Evolutionary conservation across 2,113 vertebrate genomes (phyloP).

Genomic region (Corvus cornix): DNA sequence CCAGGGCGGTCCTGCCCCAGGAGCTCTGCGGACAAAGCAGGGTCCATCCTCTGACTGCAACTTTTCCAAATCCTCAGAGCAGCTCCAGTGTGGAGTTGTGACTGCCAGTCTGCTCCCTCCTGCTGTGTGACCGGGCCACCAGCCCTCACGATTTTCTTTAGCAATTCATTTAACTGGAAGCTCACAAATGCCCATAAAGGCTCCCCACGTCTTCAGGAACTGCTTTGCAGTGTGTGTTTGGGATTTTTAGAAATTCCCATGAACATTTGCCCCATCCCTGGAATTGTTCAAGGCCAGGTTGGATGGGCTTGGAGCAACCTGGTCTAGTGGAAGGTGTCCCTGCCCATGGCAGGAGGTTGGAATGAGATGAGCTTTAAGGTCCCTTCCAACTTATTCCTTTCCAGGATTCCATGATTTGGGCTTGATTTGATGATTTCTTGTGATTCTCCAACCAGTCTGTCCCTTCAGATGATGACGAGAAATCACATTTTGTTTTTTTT

Average conservation of each 20-base stretch:
- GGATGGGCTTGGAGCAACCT: background rate
- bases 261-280: background rate
- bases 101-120: background rate
- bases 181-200: background rate
- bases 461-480: background rate
- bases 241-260: background rate
- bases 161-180: background rate
- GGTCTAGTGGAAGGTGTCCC: background rate
- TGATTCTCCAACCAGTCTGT: background rate
- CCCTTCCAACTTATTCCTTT: background rate
- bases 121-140: background rate
- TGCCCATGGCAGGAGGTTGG: background rate
- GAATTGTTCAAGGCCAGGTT: background rate
- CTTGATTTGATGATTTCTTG: background rate
- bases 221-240: background rate
- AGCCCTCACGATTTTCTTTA: background rate
- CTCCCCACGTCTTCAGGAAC: background rate
- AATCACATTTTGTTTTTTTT: background rate
- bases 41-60: background rate
- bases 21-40: accelerated
- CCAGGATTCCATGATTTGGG: background rate
- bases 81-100: background rate
- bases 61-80: background rate
- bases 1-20: background rate
- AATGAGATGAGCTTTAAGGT: background rate